Evolutionary conservation across 2,888 invertebrate species (phyloP).

Genomic region (Congeria kusceri): DNA sequence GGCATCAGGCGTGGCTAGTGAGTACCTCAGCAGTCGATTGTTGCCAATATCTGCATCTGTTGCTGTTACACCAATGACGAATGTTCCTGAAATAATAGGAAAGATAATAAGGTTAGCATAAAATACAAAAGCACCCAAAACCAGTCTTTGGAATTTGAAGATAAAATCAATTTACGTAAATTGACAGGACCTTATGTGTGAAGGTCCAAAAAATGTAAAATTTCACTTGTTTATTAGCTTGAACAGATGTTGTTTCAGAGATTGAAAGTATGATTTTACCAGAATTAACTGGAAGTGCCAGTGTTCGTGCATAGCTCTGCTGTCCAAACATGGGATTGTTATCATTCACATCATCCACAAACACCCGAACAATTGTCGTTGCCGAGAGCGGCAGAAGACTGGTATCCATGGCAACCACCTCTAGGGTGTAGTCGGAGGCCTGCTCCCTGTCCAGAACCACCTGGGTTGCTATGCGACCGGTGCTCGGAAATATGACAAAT

Average conservation of each 20-base stretch:
- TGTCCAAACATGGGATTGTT: constrained; percentile 89
- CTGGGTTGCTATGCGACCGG: constrained; percentile 90
- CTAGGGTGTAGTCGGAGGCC: constrained; percentile 78
- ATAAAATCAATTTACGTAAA: no score
- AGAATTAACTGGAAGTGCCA: constrained; percentile 92
- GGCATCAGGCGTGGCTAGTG: constrained; percentile 90
- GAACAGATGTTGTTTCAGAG: no score
- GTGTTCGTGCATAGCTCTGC: constrained; percentile 90
- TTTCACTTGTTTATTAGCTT: no score
- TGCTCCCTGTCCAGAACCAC: constrained; percentile 93
- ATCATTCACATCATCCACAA: constrained; percentile 92
- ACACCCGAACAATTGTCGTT: constrained; percentile 88
- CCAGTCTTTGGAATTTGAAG: no score
- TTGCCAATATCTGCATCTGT: constrained; percentile 92
- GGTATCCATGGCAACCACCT: constrained; percentile 82
- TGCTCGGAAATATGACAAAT: constrained; percentile 92
- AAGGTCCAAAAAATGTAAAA: no score
- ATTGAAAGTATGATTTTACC: constrained; percentile 86
- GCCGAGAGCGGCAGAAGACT: constrained; percentile 75
- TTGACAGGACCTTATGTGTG: no score
- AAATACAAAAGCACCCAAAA: no score
- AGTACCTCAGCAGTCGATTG: constrained; percentile 93
- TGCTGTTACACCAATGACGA: constrained; percentile 96
- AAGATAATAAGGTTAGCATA: no score
- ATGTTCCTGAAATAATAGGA: constrained; percentile 87